Percentiles rank a stretch among this genome's conserved stretches.
These are phyloP conservation scores for Liolophura sinensis DNA, from an alignment of 1,140 invertebrate genomes.

Conservation along the genomic window DNA sequence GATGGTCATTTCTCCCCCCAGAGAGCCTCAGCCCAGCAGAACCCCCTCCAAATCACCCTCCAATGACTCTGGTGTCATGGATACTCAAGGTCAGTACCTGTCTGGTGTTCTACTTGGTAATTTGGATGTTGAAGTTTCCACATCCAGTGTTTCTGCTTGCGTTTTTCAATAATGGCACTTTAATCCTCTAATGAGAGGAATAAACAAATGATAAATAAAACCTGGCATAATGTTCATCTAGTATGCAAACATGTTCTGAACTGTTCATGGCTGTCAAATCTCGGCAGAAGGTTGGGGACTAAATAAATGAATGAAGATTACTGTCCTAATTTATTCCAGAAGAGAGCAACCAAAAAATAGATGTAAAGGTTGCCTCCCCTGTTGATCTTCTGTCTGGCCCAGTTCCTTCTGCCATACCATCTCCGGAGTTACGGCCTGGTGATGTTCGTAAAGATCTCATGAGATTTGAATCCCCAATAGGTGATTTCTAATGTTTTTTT, in stretches of 20 bases:
- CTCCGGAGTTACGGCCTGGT: conserved; percentile 40
- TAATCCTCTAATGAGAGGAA: background rate
- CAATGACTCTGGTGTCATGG: conserved; percentile 37
- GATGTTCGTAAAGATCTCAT: conserved; percentile 29
- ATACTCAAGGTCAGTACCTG: conserved; percentile 15
- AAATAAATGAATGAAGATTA: background rate
- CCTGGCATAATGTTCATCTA: background rate
- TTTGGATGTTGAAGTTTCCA: background rate
- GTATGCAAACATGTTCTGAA: background rate
- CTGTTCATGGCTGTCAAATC: background rate
- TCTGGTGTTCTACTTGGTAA: background rate
- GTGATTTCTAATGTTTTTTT: background rate
- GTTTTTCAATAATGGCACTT: too few relatives aligned
- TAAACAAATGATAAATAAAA: background rate
- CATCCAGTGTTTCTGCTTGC: background rate
- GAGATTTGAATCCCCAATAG: conserved; percentile 26
- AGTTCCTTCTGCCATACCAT: conserved; percentile 49
- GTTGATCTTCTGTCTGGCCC: conserved; percentile 40
- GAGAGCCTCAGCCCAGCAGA: too few relatives aligned
- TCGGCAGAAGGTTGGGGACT: background rate
- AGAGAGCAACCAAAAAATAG: background rate
- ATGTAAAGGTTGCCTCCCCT: conserved; percentile 2
- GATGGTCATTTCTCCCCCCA: too few relatives aligned
- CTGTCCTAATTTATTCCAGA: background rate
- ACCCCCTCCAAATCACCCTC: conserved; percentile 27